Evolutionary conservation across 2,797 vertebrate species (phyloP).

Genomic region (Graptemys geographica): DNA sequence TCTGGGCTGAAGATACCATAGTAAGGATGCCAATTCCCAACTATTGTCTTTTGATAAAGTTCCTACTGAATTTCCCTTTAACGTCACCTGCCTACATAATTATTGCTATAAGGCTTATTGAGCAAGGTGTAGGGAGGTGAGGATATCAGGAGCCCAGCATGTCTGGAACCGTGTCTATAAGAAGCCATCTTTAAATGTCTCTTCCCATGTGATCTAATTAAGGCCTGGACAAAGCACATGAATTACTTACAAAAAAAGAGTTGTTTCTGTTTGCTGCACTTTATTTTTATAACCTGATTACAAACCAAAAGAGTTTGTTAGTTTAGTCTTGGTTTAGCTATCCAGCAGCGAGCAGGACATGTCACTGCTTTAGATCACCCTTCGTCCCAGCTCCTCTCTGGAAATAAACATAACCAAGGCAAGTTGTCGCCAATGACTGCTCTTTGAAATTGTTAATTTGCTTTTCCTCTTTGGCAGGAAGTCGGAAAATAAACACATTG

Average conservation of each 20-base stretch:
- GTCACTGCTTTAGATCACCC: constrained; percentile 51
- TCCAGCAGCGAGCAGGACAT: constrained; percentile 50
- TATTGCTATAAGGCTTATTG: constrained; percentile 59
- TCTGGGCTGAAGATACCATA: background rate
- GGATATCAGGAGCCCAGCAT: constrained; percentile 53
- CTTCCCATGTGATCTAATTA: constrained; percentile 72
- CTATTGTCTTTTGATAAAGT: constrained; percentile 53
- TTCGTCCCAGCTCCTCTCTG: constrained; percentile 26
- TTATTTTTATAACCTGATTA: constrained; percentile 79
- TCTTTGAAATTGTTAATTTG: constrained; percentile 43
- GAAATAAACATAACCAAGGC: constrained; percentile 57
- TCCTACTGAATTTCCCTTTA: constrained; percentile 65
- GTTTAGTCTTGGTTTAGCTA: constrained; percentile 56
- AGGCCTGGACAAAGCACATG: constrained; percentile 48
- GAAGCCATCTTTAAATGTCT: constrained; percentile 54
- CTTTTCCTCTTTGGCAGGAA: constrained; percentile 34
- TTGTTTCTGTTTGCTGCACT: constrained; percentile 61
- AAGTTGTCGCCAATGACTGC: constrained; percentile 43
- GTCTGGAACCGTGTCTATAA: constrained; percentile 70
- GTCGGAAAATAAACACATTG: constrained; percentile 53
- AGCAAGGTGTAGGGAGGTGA: constrained; percentile 62
- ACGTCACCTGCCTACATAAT: constrained; percentile 44
- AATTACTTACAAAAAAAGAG: constrained; percentile 66
- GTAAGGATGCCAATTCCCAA: constrained; percentile 23
- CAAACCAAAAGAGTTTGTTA: constrained; percentile 69